Conservation (phyloP, 2,888 invertebrate genomes). For the Crioceris asparagi region DNA sequence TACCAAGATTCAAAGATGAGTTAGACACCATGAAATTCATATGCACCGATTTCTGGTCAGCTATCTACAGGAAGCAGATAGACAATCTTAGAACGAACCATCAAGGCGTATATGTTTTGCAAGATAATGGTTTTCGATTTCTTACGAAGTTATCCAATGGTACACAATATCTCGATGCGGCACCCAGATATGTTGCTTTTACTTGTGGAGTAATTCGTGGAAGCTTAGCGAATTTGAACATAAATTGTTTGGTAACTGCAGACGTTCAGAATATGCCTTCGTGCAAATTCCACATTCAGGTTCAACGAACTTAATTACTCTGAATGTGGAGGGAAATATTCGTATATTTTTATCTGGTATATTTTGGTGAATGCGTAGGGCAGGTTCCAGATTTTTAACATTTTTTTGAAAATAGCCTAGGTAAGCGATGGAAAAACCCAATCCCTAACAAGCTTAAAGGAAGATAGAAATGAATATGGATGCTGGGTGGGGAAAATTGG, state of each 20-base stretch:
- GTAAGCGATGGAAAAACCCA: too few species aligned
- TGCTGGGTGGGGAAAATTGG: too few species aligned
- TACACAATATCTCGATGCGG: slow-evolving; percentile 83
- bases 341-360: too few species aligned
- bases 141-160: slow-evolving; percentile 78
- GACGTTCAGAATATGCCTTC: slow-evolving; percentile 88
- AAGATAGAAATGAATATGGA: too few species aligned
- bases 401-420: too few species aligned
- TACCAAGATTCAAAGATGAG: slow-evolving; percentile 92
- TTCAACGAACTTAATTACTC: slow-evolving; percentile 50
- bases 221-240: slow-evolving; percentile 87
- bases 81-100: slow-evolving; percentile 97
- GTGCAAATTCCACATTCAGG: slow-evolving; percentile 86
- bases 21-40: slow-evolving; percentile 96
- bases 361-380: too few species aligned
- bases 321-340: too few species aligned
- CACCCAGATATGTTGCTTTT: slow-evolving; percentile 87
- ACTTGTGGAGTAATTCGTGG: slow-evolving; percentile 94
- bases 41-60: slow-evolving; percentile 98
- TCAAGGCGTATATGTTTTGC: slow-evolving; percentile 94
- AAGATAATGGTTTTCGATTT: slow-evolving; percentile 90
- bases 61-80: slow-evolving; percentile 94
- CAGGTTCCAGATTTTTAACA: too few species aligned
- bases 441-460: too few species aligned
- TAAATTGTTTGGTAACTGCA: slow-evolving; percentile 88